phyloP scores from a whole-genome alignment of 2,888 invertebrate genomes.

The Mimachlamys varia region DNA sequence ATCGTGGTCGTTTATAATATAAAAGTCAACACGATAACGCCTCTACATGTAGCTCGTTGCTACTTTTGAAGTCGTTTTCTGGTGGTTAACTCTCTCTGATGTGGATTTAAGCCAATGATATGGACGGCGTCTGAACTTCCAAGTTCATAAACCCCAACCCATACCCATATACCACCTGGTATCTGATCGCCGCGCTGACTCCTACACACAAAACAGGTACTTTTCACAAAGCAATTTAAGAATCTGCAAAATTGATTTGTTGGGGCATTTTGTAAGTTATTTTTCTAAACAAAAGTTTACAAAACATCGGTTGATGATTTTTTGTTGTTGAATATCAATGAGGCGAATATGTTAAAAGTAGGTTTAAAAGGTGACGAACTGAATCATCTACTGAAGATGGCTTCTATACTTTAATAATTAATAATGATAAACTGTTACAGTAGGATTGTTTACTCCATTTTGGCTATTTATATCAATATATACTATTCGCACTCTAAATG shows the following conservation, averaged over 20 bases:
- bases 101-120: not conserved
- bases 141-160: not conserved
- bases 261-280: not conserved
- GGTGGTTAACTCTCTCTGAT: not conserved
- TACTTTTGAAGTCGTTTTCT: not conserved
- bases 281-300: no score
- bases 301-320: no score
- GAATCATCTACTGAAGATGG: no score
- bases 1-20: not conserved
- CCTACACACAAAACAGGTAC: not conserved
- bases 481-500: no score
- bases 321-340: no score
- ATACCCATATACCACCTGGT: not conserved
- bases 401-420: no score
- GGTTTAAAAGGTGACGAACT: no score
- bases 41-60: not conserved
- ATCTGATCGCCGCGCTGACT: not conserved
- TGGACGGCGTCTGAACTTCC: no score
- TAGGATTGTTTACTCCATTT: no score
- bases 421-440: no score
- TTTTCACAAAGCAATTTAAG: not conserved
- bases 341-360: no score
- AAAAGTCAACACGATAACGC: not conserved
- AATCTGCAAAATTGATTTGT: not conserved
- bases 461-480: no score